Conservation (phyloP, 2,888 invertebrate genomes). For the Drosophila kuntzei region DNA sequence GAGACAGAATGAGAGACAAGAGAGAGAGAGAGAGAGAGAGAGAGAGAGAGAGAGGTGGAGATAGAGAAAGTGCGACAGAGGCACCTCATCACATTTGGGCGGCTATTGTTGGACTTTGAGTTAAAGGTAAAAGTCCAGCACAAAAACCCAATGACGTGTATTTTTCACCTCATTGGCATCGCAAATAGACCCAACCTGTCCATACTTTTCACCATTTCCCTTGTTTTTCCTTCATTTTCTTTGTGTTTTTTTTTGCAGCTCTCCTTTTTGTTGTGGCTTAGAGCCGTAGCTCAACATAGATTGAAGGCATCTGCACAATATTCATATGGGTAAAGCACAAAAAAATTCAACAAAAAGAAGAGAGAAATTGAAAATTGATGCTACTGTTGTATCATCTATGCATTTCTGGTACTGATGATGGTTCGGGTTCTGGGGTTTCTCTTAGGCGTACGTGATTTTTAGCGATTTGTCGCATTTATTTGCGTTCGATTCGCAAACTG, state of each 20-base stretch:
- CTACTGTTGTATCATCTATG: conserved; percentile 3
- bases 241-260: not conserved
- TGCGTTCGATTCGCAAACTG: conserved; percentile 36
- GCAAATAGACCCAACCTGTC: conserved; percentile 46
- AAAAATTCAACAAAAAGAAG: not conserved
- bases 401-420: conserved; percentile 15
- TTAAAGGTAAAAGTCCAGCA: conserved; percentile 57
- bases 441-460: conserved; percentile 70
- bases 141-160: conserved; percentile 55
- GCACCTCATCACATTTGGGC: conserved; percentile 45
- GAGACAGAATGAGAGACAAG: not conserved
- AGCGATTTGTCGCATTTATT: conserved; percentile 67
- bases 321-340: conserved; percentile 13
- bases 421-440: conserved; percentile 1
- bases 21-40: not conserved
- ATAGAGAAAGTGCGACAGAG: conserved; percentile 6
- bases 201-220: not conserved
- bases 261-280: conserved; percentile 17
- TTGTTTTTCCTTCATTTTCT: conserved; percentile 9
- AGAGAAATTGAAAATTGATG: conserved; percentile 20
- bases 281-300: conserved; percentile 6
- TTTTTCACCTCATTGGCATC: conserved; percentile 65
- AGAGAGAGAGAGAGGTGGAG: not conserved
- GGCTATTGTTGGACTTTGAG: conserved; percentile 40
- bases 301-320: conserved; percentile 18